phyloP scores from a whole-genome alignment of 2,113 vertebrate species.

The Ovis canadensis region DNA sequence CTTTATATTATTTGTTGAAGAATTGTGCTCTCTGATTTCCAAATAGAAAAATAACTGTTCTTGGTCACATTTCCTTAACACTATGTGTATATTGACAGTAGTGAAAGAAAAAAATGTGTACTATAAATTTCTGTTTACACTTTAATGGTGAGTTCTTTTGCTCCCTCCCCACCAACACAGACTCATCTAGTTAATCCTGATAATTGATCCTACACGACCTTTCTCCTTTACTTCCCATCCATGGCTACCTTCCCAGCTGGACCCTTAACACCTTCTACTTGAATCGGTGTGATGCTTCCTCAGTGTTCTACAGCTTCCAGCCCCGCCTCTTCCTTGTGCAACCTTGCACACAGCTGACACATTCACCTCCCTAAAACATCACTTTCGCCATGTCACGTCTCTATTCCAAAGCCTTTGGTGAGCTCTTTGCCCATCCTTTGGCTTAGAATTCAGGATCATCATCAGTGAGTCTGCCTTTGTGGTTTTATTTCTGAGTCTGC shows the following conservation, averaged over 20 bases:
- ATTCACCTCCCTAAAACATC: not conserved
- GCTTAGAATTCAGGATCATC: not conserved
- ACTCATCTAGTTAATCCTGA: not conserved
- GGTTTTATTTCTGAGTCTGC: not conserved
- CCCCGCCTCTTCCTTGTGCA: not conserved
- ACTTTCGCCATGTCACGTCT: not conserved
- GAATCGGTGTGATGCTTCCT: not conserved
- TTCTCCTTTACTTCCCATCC: not conserved
- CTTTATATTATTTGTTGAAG: not conserved
- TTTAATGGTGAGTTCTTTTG: not conserved
- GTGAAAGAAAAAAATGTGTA: not conserved
- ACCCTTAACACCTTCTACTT: not conserved
- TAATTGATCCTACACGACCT: not conserved
- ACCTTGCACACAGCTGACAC: not conserved
- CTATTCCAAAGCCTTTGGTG: not conserved
- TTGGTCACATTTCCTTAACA: not conserved
- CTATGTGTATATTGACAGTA: not conserved
- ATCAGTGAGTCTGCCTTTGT: not conserved
- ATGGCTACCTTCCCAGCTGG: not conserved
- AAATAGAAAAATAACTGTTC: conserved; percentile 15
- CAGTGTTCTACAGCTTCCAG: not conserved
- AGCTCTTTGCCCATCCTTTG: not conserved
- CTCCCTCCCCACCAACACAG: not conserved
- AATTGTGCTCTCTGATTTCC: conserved; percentile 4
- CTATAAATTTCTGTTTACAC: not conserved